A percentile compares a stretch with the other conserved stretches of the same genome.
phyloP scores from a whole-genome alignment of 1,140 invertebrate genomes.

The Hylyphantes graminicola region DNA sequence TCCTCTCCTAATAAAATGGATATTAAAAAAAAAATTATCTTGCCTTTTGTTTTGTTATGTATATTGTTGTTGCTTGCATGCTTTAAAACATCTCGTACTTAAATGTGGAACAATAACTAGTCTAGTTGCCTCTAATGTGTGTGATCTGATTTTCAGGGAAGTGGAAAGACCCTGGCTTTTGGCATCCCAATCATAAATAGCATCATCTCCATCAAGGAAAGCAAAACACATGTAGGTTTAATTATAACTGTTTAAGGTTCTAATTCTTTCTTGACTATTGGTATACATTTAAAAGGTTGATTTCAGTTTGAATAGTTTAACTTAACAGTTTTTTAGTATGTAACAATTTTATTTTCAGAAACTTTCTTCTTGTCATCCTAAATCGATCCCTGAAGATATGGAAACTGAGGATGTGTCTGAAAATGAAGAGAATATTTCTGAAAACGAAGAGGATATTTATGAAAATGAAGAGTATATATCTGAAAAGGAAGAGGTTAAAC shows the following conservation, averaged over 20 bases:
- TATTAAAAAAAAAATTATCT: no score
- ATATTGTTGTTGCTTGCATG: no score
- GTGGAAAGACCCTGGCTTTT: conserved; percentile 97
- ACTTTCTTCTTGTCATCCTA: neutral
- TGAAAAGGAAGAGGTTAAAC: neutral
- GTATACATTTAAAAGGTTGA: neutral
- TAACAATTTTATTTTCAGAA: conserved; percentile 1
- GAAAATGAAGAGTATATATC: no score
- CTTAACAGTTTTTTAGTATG: conserved; percentile 3
- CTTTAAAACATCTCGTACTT: no score
- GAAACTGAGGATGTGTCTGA: no score
- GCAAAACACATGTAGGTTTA: conserved; percentile 48
- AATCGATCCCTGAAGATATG: no score
- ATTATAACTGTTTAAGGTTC: neutral
- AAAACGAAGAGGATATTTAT: no score
- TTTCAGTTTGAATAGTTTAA: neutral
- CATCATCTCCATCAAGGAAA: conserved; percentile 77
- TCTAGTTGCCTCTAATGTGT: neutral
- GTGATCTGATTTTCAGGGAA: conserved; percentile 73
- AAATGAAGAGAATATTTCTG: no score
- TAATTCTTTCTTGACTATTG: no score
- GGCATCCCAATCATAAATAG: conserved; percentile 90
- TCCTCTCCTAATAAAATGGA: no score
- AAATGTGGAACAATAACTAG: no score
- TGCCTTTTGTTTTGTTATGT: no score